phyloP scores from a whole-genome alignment of 2,113 vertebrate species.

The Oryzias melastigma region DNA sequence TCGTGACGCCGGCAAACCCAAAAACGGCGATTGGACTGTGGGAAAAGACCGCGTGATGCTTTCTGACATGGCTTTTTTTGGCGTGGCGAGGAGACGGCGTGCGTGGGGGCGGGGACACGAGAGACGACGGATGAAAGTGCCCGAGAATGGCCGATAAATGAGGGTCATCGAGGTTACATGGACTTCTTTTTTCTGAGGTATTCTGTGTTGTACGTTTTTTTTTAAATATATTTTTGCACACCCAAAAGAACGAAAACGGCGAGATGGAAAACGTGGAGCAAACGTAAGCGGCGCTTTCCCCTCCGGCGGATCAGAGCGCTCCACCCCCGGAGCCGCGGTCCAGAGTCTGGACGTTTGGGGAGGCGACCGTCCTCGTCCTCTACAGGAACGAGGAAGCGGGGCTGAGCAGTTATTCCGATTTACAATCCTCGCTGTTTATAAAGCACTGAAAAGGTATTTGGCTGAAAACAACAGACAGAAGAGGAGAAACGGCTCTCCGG shows the following conservation, averaged over 20 bases:
- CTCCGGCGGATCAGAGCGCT: conserved; percentile 16
- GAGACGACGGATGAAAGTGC: conserved; percentile 20
- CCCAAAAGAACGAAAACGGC: conserved; percentile 27
- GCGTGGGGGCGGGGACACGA: background rate
- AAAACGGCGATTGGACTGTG: background rate
- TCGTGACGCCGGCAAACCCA: conserved; percentile 35
- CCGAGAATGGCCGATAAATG: conserved; percentile 46
- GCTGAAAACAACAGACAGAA: conserved; percentile 65
- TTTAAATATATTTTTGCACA: conserved; percentile 62
- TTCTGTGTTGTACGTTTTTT: conserved; percentile 76
- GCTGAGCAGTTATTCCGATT: conserved; percentile 46
- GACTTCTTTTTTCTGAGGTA: conserved; percentile 79
- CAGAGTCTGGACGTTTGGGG: conserved; percentile 27
- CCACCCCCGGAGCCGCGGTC: conserved; percentile 22
- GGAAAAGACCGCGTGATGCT: conserved; percentile 8
- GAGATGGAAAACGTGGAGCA: conserved; percentile 50
- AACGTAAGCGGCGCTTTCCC: conserved; percentile 33
- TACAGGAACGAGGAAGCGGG: conserved; percentile 34
- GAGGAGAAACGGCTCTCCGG: background rate
- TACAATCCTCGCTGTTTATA: conserved; percentile 81
- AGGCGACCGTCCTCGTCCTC: conserved; percentile 48
- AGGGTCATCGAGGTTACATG: conserved; percentile 72
- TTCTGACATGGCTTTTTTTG: conserved; percentile 9
- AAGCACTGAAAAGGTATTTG: conserved; percentile 82
- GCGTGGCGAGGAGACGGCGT: conserved; percentile 7